Percentiles rank a stretch among this genome's conserved stretches.
Conservation (phyloP, 2,888 invertebrate genomes). For the Drosophila hamatofila region DNA sequence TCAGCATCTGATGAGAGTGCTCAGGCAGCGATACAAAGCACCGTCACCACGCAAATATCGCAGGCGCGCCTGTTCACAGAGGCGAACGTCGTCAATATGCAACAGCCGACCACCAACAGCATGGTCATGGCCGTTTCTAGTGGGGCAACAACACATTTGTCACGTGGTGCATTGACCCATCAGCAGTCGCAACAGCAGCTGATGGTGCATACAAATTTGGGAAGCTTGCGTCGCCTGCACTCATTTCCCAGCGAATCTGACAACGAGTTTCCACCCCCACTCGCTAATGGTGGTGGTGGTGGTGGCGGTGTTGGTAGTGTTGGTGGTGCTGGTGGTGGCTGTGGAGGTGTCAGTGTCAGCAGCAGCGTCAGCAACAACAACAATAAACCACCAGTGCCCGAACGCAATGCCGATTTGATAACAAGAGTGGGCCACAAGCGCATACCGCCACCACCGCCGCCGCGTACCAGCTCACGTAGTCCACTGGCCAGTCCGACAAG, state of each 20-base stretch:
- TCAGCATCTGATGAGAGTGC: conserved; percentile 85
- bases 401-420: conserved; percentile 91
- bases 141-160: conserved; percentile 16
- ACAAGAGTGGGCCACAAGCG: conserved; percentile 90
- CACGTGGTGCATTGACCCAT: conserved; percentile 46
- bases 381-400: conserved; percentile 92
- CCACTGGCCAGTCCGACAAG: conserved; percentile 94
- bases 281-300: conserved; percentile 55
- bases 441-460: conserved; percentile 96
- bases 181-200: conserved; percentile 65
- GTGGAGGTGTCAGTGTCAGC: conserved; percentile 27
- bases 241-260: conserved; percentile 95
- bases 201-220: conserved; percentile 83
- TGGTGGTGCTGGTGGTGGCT: not conserved
- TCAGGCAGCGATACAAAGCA: conserved; percentile 84
- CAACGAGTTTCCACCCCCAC: conserved; percentile 90
- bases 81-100: conserved; percentile 72
- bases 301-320: not conserved
- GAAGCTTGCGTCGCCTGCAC: conserved; percentile 90
- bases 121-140: conserved; percentile 64
- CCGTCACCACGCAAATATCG: conserved; percentile 85
- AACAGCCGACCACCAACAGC: conserved; percentile 83
- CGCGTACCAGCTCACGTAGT: conserved; percentile 95
- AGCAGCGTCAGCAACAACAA: conserved; percentile 71
- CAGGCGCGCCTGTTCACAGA: conserved; percentile 84